Percentiles rank a stretch among this genome's conserved stretches.
phyloP scores from a whole-genome alignment of 1,140 invertebrate genomes.

The Aphelinus atriplicis region DNA sequence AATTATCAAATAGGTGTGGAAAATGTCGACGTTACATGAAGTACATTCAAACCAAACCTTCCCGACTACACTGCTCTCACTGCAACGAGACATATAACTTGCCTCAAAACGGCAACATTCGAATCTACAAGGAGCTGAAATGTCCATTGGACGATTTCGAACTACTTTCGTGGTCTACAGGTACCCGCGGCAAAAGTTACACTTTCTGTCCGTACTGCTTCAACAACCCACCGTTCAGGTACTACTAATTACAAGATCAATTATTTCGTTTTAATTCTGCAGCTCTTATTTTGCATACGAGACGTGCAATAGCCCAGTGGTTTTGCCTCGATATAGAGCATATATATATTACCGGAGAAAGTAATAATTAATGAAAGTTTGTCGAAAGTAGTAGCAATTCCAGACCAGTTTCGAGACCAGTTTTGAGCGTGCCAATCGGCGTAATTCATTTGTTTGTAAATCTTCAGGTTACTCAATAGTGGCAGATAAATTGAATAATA shows the following conservation, averaged over 20 bases:
- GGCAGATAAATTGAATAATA: too few relatives aligned
- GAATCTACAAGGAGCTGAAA: slow-evolving; percentile 94
- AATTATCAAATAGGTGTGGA: slow-evolving; percentile 79
- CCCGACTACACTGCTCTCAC: slow-evolving; percentile 91
- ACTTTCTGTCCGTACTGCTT: slow-evolving; percentile 98
- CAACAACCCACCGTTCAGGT: slow-evolving; percentile 97
- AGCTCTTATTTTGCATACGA: not conserved
- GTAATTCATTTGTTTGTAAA: too few relatives aligned
- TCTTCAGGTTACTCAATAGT: too few relatives aligned
- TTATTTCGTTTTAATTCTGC: slow-evolving; percentile 1
- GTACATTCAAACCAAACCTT: slow-evolving; percentile 93
- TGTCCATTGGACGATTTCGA: slow-evolving; percentile 99
- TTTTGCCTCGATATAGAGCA: not conserved
- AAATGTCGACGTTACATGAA: slow-evolving; percentile 99
- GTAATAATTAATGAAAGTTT: not conserved
- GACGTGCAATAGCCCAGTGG: not conserved
- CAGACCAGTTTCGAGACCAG: too few relatives aligned
- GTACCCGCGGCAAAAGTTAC: slow-evolving; percentile 91
- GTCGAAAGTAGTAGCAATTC: too few relatives aligned
- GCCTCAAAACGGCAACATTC: slow-evolving; percentile 92
- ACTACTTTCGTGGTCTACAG: slow-evolving; percentile 90
- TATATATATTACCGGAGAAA: not conserved
- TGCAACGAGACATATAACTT: slow-evolving; percentile 97
- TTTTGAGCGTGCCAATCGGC: too few relatives aligned
- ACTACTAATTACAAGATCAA: slow-evolving; percentile 29